Percentiles rank a stretch among this genome's conserved stretches.
Conservation (phyloP, 2,888 invertebrate genomes). For the Drosophila ezoana region DNA sequence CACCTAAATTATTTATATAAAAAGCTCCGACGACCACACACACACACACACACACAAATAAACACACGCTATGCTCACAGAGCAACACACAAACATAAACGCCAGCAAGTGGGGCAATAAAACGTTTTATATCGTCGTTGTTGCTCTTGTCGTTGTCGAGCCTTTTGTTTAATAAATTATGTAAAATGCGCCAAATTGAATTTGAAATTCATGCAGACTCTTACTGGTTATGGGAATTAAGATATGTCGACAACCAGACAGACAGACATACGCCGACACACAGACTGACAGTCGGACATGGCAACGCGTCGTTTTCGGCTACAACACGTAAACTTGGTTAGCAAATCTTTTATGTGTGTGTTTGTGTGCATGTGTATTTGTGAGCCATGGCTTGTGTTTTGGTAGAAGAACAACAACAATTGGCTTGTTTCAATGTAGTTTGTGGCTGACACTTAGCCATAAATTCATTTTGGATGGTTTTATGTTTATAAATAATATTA, state of each 20-base stretch:
- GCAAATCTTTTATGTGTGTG: slow-evolving; percentile 11
- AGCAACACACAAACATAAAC: slow-evolving; percentile 1
- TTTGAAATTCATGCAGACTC: slow-evolving; percentile 80
- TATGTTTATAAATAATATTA: too few relatives aligned
- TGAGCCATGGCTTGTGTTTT: neutral
- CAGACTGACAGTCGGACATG: slow-evolving; percentile 33
- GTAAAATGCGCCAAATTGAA: slow-evolving; percentile 80
- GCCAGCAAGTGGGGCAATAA: slow-evolving; percentile 59
- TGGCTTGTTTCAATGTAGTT: neutral
- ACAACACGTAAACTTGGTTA: slow-evolving; percentile 28
- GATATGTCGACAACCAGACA: slow-evolving; percentile 65
- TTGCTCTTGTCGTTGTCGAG: slow-evolving; percentile 51
- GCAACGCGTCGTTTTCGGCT: slow-evolving; percentile 24
- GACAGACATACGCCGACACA: slow-evolving; percentile 20
- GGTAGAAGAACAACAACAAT: neutral
- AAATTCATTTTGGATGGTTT: neutral
- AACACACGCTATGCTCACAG: slow-evolving; percentile 16
- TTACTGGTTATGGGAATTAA: slow-evolving; percentile 80
- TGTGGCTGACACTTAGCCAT: neutral
- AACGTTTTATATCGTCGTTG: slow-evolving; percentile 62
- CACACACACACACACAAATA: slow-evolving; percentile 29
- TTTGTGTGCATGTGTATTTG: neutral
- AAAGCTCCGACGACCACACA: slow-evolving; percentile 44
- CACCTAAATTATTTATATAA: slow-evolving; percentile 79
- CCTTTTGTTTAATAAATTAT: slow-evolving; percentile 81